A percentile compares a stretch with the other conserved stretches of the same genome.
Conservation (phyloP, 2,888 invertebrate species). For the Agrochola litura region DNA sequence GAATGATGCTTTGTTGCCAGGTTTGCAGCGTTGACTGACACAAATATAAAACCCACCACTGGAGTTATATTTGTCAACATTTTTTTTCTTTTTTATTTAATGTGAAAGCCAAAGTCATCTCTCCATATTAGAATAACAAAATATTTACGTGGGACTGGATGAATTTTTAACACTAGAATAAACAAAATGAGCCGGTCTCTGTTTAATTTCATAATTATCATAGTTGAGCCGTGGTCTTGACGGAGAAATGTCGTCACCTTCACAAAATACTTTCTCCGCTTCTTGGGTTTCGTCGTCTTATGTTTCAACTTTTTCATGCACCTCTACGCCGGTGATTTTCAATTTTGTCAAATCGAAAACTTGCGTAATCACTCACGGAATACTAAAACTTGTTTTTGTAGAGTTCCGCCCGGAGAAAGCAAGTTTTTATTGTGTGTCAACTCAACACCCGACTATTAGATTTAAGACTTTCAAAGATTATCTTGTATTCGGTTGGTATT, state of each 20-base stretch:
- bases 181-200: slow-evolving; percentile 58
- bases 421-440: slow-evolving; percentile 74
- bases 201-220: slow-evolving; percentile 72
- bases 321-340: slow-evolving; percentile 70
- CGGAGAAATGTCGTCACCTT: slow-evolving; percentile 72
- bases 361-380: slow-evolving; percentile 82
- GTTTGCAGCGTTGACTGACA: slow-evolving; percentile 71
- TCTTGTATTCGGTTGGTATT: slow-evolving; percentile 61
- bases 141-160: slow-evolving; percentile 29
- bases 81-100: slow-evolving; percentile 63
- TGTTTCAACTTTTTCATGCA: slow-evolving; percentile 80
- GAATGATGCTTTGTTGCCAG: slow-evolving; percentile 71
- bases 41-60: slow-evolving; percentile 61
- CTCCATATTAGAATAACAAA: slow-evolving; percentile 10
- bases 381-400: slow-evolving; percentile 80
- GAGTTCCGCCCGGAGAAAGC: slow-evolving; percentile 84
- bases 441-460: slow-evolving; percentile 57
- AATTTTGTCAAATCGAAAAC: slow-evolving; percentile 82
- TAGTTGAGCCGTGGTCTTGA: slow-evolving; percentile 67
- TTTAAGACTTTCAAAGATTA: slow-evolving; percentile 72
- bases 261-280: slow-evolving; percentile 81
- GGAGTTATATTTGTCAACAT: slow-evolving; percentile 77
- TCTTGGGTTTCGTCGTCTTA: slow-evolving; percentile 75
- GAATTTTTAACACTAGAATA: slow-evolving; percentile 33
- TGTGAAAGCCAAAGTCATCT: slow-evolving; percentile 68